Base-by-base conservation (phyloP, 2,888 invertebrate species). In the Drosophila lacicola region DNA sequence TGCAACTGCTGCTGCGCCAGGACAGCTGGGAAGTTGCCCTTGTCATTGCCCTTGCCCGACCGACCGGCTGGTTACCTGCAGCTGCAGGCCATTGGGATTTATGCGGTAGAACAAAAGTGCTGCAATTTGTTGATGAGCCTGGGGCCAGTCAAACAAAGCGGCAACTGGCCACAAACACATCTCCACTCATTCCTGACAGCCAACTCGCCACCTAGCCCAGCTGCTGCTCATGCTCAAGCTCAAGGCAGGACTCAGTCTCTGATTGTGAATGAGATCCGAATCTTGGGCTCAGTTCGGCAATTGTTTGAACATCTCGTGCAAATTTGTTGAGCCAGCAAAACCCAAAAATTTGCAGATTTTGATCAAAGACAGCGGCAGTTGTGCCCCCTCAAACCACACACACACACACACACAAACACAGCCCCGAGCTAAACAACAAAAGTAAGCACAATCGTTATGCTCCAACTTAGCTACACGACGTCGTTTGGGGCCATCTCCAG, bases 51-150 rank as follows among this genome's bases (percentile, higher is more conserved):
- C 46, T 53, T 53, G 33, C 47, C 54, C 36, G 47, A n/a, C 19
- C 58, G 61, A 57, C 54, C 6, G 41, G 10, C 39, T 34, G 56
- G 46, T 53, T 53, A 60, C 58, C 74, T 62, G 61, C 67, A 69
- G 56, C 74, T 61, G 74, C 74, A 56, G 74, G 60, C 74, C 62
- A 73, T 51, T 68, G 73, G 78, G 78, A 69, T 65, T 73, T 77
- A 60, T 75, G 72, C 17, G 53, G 49, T 47, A 55, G 56, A 60
- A 63, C 50, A 60, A 61, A 70, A 60, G 65, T 57, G 74, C 42
- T 74, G 78, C 78, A 77, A 70, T 77, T 77, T 67, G 70, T 65
- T 78, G 79, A 78, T 78, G 79, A 61, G 70, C 74, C 77, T 25
- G 57, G 21, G 74, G 74, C 53, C 66, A 71, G 56, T 54, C 49